These are phyloP conservation scores for Anthoptus insignis DNA, from an alignment of 2,888 invertebrate species.

Conservation along the genomic window DNA sequence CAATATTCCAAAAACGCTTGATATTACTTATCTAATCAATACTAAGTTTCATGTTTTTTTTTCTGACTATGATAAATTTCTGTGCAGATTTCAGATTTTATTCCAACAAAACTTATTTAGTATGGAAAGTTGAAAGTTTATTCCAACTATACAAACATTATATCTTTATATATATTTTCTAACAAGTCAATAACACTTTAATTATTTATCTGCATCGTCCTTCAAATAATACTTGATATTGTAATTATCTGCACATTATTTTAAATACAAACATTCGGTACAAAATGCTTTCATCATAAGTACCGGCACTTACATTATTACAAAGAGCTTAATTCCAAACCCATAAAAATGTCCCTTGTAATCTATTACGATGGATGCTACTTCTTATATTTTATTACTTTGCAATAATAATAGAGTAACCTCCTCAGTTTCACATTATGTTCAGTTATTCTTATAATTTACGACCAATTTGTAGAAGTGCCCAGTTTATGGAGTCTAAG, in stretches of 20 bases:
- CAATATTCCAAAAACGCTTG: too few species aligned
- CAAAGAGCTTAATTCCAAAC: constrained; percentile 30
- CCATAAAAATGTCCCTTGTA: constrained; percentile 32
- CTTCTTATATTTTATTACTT: constrained; percentile 57
- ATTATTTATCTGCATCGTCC: not conserved
- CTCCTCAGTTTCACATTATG: constrained; percentile 58
- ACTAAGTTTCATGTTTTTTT: too few species aligned
- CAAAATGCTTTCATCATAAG: constrained; percentile 16
- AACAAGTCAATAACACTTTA: not conserved
- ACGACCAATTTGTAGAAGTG: constrained; percentile 80
- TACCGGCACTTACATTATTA: constrained; percentile 28
- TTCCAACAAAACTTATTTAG: not conserved
- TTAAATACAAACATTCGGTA: not conserved
- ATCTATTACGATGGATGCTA: constrained; percentile 33
- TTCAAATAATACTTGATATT: not conserved
- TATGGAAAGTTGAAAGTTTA: too few species aligned
- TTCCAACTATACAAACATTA: too few species aligned
- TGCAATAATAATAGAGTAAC: constrained; percentile 60
- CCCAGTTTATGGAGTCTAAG: constrained; percentile 55
- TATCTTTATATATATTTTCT: too few species aligned
- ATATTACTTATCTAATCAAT: too few species aligned
- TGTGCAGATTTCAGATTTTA: too few species aligned
- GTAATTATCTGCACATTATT: not conserved
- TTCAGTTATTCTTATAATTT: constrained; percentile 68
- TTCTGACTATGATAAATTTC: too few species aligned